Base-by-base conservation (phyloP, 2,888 invertebrate genomes). In the Eupithecia exiguata region DNA sequence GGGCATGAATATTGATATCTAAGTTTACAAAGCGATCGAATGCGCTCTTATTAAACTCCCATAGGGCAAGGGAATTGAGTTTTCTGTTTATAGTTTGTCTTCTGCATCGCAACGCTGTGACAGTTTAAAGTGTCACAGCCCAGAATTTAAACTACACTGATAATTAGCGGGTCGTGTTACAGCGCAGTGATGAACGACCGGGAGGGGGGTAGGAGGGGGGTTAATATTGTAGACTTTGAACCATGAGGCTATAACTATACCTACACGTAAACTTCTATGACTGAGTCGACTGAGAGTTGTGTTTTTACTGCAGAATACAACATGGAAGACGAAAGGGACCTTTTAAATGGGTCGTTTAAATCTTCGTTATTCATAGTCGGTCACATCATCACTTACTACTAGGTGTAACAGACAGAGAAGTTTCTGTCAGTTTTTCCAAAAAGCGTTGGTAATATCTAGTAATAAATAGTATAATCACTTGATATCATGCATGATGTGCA, bases 71-170 rank as follows among this genome's bases (percentile, higher is more conserved):
- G 46, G n/a, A n/a, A 53, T 53, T 53, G 1, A 58, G 25, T 12
- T 58, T 25, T 58, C 5, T 58, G 58, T 25, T 25, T 58, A 53
- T 1, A 69, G 53, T 69, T 68, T 46, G 61, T 21, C 68, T 72
- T 58, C 70, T 75, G 72, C 18, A 1, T 18, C 6, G 35, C 5
- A 38, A 0, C 35, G 65, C 67, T 69, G 73, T 76, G 65, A 69
- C 73, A 16, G 74, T 75, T 80, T 78, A 79, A 80, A 79, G 78
- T 77, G 81, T n/a, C n/a, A n/a, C n/a, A 79, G 78, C 76, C n/a
- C n/a, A 71, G 80, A 83, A 81, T 82, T 79, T 82, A 79, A 83
- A 82, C 80, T 82, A 80, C 78, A 80, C 78, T 78, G 80, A 80
- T 82, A 84, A 84, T 83, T 82, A 84, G 83, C 80, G 80, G 80